phyloP scores from a whole-genome alignment of 2,113 vertebrate genomes.

The cat (Felis catus) region F.catus_Fca126_mat1.0 CM031424.1:55819001-55819500 shows the following conservation, averaged over 20 bases:
- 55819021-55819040: no score
- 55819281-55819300: not conserved
- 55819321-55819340: not conserved
- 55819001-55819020: no score
- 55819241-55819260: not conserved
- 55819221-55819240: not conserved
- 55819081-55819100: no score
- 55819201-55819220: not conserved
- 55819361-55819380: not conserved
- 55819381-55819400: not conserved
- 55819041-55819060: no score
- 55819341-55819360: not conserved
- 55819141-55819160: no score
- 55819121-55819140: no score
- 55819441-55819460: not conserved
- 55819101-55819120: no score
- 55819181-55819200: no score
- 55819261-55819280: not conserved
- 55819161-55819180: no score
- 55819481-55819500: not conserved
- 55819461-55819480: conserved; percentile 2
- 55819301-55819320: conserved; percentile 4
- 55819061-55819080: no score
- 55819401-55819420: not conserved
- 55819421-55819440: not conserved